Conservation (phyloP, 2,888 invertebrate species). For the Boloria euphrosyne region DNA sequence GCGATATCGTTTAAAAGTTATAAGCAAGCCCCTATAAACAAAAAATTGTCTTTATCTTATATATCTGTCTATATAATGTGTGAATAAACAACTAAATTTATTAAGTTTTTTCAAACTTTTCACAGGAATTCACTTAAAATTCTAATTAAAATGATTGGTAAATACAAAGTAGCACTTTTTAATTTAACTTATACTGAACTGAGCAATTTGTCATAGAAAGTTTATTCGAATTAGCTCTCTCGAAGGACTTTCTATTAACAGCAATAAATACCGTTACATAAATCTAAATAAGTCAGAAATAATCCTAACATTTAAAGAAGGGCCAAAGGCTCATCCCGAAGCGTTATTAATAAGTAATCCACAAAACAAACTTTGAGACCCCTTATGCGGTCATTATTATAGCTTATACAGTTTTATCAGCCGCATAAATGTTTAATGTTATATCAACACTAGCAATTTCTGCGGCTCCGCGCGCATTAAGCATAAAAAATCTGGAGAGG, state of each 20-base stretch:
- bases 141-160: not conserved
- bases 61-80: no score
- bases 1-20: no score
- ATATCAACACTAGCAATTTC: not conserved
- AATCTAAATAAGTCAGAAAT: constrained; percentile 2
- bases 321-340: constrained; percentile 1
- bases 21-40: no score
- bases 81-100: no score
- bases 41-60: no score
- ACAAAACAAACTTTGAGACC: constrained; percentile 10
- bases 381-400: constrained; percentile 12
- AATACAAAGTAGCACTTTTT: not conserved
- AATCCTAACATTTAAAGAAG: constrained; percentile 8
- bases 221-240: constrained; percentile 3
- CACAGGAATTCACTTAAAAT: no score
- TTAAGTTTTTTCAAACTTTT: no score
- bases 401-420: not conserved
- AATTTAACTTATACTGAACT: constrained; percentile 1
- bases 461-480: no score
- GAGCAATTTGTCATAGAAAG: constrained; percentile 17
- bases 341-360: constrained; percentile 16
- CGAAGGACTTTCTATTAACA: constrained; percentile 1
- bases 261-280: constrained; percentile 9
- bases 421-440: not conserved
- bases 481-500: no score